Evolutionary conservation across 1,140 invertebrate species (phyloP), one percentile per base, ranked within the genome.

Genomic region (Hestina assimilis): DNA sequence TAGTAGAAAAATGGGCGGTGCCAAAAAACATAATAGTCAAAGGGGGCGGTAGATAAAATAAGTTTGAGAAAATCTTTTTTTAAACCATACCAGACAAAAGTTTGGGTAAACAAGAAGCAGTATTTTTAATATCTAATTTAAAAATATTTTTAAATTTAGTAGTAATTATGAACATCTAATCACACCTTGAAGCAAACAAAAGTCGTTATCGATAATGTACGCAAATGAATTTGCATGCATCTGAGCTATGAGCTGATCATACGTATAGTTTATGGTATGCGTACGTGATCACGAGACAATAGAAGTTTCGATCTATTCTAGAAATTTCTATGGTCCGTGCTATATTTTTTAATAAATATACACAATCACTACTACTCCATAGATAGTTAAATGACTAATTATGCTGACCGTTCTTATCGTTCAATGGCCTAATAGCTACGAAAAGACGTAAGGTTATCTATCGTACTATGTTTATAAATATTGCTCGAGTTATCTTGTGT

Each of bases 141-240:
- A n/a, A n/a, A n/a, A n/a, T n/a, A n/a, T n/a, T n/a, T n/a, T n/a
- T n/a, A n/a, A n/a, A n/a, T n/a, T n/a, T n/a, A n/a, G n/a, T n/a
- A n/a, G n/a, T n/a, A n/a, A n/a, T n/a, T n/a, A n/a, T n/a, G n/a
- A n/a, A n/a, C n/a, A n/a, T n/a, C n/a, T n/a, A n/a, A n/a, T n/a
- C n/a, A n/a, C n/a, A n/a, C n/a, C n/a, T n/a, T n/a, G 5, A 12
- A 33, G 11, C 11, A 5, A 15, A 15, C 15, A 15, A 6, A 15
- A 35, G 31, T 35, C 12, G 19, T 41, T n/a, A 41, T 46, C n/a
- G 29, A 19, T 17, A 29, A 31, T 20, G 26, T 7, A 29, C 23
- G 31, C 28, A 47, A 24, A 0, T 47, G n/a, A n/a, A 31, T 47
- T 47, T 47, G 28, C 28, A 12, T 47, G n/a, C 17, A 47, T 21